Evolutionary conservation across 2,797 vertebrate genomes (phyloP), one percentile per base, ranked within the genome.

Genomic region (Sebastes baramenuke): DNA sequence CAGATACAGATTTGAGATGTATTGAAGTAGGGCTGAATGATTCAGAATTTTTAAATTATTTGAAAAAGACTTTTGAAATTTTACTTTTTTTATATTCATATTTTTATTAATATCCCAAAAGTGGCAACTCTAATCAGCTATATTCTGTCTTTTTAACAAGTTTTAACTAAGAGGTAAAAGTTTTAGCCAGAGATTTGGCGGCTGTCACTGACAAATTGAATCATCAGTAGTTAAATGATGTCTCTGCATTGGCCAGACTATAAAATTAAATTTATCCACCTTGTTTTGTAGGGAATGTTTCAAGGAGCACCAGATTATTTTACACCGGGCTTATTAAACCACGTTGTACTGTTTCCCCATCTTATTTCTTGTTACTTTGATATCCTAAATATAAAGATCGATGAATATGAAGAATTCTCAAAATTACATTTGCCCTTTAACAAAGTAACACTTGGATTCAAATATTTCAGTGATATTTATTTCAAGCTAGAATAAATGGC

Each of bases 381-480:
- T 54, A 24, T 62, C 25, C 11, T 77, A 34, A 75, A 58, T 70
- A 59, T 8, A 52, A 65, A 49, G 8, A 14, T 38, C 5, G 46
- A 78, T 85, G 61, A 75, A 54, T 69, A 77, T 67, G 67, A 80
- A 68, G 61, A 66, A 78, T 58, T 77, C 38, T 70, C 38, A 54
- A 61, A 81, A 76, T 85, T 38, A 62, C 70, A 55, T 34, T 65
- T 86, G 68, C 56, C 80, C 62, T 86, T 90, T 83, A 20, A 66
- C 52, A 74, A 85, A 74, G 73, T 72, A 80, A 12, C 27, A 24
- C 25, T 46, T 54, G 36, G 10, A 80, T 61, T n/a, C 55, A 76
- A 83, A 79, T 83, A 75, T 67, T 65, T 60, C 62, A 56, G 18
- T 83, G 27, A 72, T 79, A 62, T 85, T 74, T 77, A 29, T 71